phyloP scores from a whole-genome alignment of 2,113 vertebrate species.

The Hippocampus comes region DNA sequence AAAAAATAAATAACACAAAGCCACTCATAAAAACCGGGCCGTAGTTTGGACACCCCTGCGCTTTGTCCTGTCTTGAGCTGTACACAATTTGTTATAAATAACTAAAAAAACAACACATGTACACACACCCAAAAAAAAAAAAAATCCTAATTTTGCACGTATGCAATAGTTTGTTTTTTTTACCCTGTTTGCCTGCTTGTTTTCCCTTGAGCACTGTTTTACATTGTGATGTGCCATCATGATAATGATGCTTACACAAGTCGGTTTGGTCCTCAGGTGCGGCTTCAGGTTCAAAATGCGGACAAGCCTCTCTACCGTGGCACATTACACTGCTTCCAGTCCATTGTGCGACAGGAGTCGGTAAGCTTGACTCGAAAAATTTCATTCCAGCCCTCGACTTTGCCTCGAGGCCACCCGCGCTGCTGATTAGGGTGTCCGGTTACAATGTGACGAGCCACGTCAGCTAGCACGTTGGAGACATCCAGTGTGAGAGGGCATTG shows the following conservation, averaged over 20 bases:
- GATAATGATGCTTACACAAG: conserved; percentile 25
- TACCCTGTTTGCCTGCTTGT: conserved; percentile 30
- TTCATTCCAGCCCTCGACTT: not conserved
- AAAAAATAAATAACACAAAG: not conserved
- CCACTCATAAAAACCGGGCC: not conserved
- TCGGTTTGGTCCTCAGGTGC: conserved; percentile 75
- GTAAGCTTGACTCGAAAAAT: conserved; percentile 62
- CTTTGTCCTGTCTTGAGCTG: conserved; percentile 62
- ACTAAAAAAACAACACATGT: not conserved
- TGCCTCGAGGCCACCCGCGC: not conserved
- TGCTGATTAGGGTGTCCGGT: conserved; percentile 21
- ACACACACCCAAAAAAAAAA: conserved; percentile 19
- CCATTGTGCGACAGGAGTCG: conserved; percentile 90
- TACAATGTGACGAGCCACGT: conserved; percentile 17
- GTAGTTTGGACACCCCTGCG: conserved; percentile 1
- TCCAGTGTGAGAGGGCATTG: conserved; percentile 13
- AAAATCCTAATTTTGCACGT: conserved; percentile 29
- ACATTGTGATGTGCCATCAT: not conserved
- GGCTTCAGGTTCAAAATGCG: conserved; percentile 91
- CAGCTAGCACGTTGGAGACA: conserved; percentile 26
- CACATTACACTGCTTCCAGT: conserved; percentile 92
- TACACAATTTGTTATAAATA: conserved; percentile 53
- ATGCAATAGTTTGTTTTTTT: conserved; percentile 14
- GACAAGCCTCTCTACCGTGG: conserved; percentile 90
- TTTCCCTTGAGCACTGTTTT: conserved; percentile 18